Conservation (phyloP, 2,888 invertebrate species). For the Eilema griseolum region DNA sequence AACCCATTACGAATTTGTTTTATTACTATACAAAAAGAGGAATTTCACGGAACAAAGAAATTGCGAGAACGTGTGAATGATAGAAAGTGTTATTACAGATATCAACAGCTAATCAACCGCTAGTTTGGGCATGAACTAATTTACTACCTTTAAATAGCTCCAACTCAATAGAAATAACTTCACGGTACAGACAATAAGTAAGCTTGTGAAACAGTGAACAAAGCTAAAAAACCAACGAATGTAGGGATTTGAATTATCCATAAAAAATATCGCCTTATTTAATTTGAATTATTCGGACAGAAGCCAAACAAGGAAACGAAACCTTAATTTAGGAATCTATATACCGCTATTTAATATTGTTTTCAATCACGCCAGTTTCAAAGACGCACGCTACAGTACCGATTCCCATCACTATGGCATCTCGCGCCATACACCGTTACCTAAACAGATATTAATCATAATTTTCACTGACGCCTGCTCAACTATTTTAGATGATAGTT, state of each 20-base stretch:
- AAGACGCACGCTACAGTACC: slow-evolving; percentile 38
- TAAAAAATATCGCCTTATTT: slow-evolving; percentile 21
- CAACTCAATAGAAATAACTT: slow-evolving; percentile 62
- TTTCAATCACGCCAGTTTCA: slow-evolving; percentile 46
- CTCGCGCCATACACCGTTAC: slow-evolving; percentile 73
- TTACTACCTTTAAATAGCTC: slow-evolving; percentile 73
- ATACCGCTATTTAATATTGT: slow-evolving; percentile 43
- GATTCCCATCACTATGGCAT: slow-evolving; percentile 64
- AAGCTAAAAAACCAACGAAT: slow-evolving; percentile 41
- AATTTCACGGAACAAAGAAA: slow-evolving; percentile 62
- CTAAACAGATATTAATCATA: slow-evolving; percentile 87
- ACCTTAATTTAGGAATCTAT: slow-evolving; percentile 28
- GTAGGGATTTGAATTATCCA: slow-evolving; percentile 3
- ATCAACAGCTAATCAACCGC: slow-evolving; percentile 54
- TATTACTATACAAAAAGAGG: slow-evolving; percentile 50
- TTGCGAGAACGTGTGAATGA: slow-evolving; percentile 60
- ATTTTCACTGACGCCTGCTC: slow-evolving; percentile 84
- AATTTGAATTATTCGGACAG: slow-evolving; percentile 22
- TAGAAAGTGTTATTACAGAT: slow-evolving; percentile 62
- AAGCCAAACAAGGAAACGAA: slow-evolving; percentile 26
- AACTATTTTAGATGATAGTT: slow-evolving; percentile 83
- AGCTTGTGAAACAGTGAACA: slow-evolving; percentile 46
- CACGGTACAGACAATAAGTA: slow-evolving; percentile 50
- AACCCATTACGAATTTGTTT: slow-evolving; percentile 56
- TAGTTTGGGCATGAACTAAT: slow-evolving; percentile 66